A percentile compares a stretch with the other conserved stretches of the same genome.
Conservation (phyloP, 2,113 vertebrate species). For the Prolemur simus region DNA sequence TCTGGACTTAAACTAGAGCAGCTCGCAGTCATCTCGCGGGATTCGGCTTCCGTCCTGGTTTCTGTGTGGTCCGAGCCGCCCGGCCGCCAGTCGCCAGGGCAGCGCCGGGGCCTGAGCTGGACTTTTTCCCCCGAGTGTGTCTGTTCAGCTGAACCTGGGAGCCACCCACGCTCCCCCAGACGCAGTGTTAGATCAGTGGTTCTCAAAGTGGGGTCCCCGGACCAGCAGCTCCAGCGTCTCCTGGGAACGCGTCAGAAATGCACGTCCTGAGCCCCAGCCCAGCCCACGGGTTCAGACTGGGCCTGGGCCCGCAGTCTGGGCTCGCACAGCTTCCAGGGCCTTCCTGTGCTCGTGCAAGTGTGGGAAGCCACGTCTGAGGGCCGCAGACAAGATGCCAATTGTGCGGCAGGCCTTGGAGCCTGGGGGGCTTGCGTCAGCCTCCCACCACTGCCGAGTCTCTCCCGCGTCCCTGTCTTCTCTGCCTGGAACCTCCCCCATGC, state of each 20-base stretch:
- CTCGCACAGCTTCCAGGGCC: neutral
- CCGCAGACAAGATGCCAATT: neutral
- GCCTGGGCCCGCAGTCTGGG: neutral
- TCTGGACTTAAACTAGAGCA: too few relatives aligned
- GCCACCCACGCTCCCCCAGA: neutral
- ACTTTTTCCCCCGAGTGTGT: neutral
- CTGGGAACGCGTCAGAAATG: neutral
- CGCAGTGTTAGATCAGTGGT: neutral
- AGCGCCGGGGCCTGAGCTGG: too few relatives aligned
- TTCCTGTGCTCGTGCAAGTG: neutral
- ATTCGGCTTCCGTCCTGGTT: too few relatives aligned
- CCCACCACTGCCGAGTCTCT: neutral
- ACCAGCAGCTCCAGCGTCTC: neutral
- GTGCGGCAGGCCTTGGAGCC: neutral
- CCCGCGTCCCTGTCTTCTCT: neutral
- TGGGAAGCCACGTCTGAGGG: neutral
- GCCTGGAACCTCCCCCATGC: neutral
- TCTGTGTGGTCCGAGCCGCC: too few relatives aligned
- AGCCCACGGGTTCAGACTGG: neutral
- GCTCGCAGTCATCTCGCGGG: fast-evolving
- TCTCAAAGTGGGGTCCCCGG: neutral
- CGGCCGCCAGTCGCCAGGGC: too few relatives aligned
- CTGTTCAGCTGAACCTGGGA: neutral
- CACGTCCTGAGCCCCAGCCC: neutral
- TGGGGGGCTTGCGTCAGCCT: neutral